Conservation (phyloP, 2,113 vertebrate genomes). For the Alligator sinensis region DNA sequence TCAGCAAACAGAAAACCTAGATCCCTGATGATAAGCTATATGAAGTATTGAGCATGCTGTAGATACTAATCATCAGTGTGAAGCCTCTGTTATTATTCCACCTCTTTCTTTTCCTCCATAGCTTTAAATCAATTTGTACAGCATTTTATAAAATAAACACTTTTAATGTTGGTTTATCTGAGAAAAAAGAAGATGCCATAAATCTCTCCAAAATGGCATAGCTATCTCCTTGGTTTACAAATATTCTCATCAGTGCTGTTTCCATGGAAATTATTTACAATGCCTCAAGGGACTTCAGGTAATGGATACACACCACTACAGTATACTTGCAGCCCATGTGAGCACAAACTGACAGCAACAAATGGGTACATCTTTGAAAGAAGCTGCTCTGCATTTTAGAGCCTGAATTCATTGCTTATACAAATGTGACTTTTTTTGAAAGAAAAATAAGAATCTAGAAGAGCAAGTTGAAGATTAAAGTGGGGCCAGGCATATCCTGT, state of each 20-base stretch:
- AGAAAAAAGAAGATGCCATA: slow-evolving; percentile 42
- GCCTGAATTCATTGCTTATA: slow-evolving; percentile 38
- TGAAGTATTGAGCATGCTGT: not conserved
- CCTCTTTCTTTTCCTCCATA: not conserved
- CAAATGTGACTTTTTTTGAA: slow-evolving; percentile 34
- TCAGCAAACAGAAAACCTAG: not conserved
- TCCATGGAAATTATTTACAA: slow-evolving; percentile 84
- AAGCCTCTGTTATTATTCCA: not conserved
- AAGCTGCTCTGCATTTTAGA: slow-evolving; percentile 40
- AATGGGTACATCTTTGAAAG: slow-evolving; percentile 51
- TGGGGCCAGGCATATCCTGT: not conserved
- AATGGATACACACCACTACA: slow-evolving; percentile 55
- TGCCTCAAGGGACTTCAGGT: slow-evolving; percentile 65
- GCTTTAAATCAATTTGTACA: not conserved
- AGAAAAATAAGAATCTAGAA: slow-evolving; percentile 47
- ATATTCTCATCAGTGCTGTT: slow-evolving; percentile 76
- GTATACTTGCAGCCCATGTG: slow-evolving; percentile 58
- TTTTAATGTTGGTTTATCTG: slow-evolving; percentile 34
- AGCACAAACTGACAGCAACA: slow-evolving; percentile 62
- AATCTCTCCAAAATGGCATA: slow-evolving; percentile 61
- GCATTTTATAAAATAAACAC: slow-evolving; percentile 32
- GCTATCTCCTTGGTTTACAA: slow-evolving; percentile 66
- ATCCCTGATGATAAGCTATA: not conserved
- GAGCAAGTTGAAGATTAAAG: slow-evolving; percentile 21
- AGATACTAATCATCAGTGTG: not conserved